Evolutionary conservation across 2,113 vertebrate species (phyloP), one percentile per base, ranked within the genome.

Genomic region (Halichoerus grypus): DNA sequence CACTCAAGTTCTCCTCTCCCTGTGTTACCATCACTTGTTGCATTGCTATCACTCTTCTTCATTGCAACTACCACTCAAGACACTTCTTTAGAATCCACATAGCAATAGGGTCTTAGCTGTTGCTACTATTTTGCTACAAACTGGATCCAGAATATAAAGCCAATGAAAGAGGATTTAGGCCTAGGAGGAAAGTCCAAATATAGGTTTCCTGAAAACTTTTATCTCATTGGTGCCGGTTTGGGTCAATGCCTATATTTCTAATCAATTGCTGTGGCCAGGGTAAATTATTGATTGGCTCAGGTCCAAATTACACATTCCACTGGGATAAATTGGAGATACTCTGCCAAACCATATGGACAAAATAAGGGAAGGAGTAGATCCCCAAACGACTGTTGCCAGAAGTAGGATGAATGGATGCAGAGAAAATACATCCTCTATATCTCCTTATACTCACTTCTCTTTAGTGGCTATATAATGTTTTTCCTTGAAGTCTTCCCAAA

Each of bases 101-200:
- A 36, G 19, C 36, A 72, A 9, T 59, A 53, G 22, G 0, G 10
- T 22, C 28, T 91, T 46, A 91, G 26, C 21, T 72, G 26, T 22
- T 96, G 26, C 61, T 91, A 83, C 36, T n/a, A 76, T 61, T 92
- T 65, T 87, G 14, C 21, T 74, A 53, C 39, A 57, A 95, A 80
- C 2, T 59, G 7, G 26, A 90, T 85, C 33, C 24, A 67, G 72
- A 87, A 33, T 18, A 61, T 46, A 74, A 59, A 96, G 21, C 16
- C n/a, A 92, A 24, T 22, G 5, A 12, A 89, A 87, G 31, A 63
- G 12, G 49, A 82, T 84, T 89, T 63, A 69, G 28, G 21, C 36
- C 12, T 18, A 83, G 26, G 26, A 82, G 46, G 6, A 84, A 91
- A 96, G 53, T 80, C 13, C 18, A 72, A 80, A 84, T 39, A 12